Evolutionary conservation across 2,113 vertebrate genomes (phyloP).

Genomic region (Tragelaphus buxtoni): DNA sequence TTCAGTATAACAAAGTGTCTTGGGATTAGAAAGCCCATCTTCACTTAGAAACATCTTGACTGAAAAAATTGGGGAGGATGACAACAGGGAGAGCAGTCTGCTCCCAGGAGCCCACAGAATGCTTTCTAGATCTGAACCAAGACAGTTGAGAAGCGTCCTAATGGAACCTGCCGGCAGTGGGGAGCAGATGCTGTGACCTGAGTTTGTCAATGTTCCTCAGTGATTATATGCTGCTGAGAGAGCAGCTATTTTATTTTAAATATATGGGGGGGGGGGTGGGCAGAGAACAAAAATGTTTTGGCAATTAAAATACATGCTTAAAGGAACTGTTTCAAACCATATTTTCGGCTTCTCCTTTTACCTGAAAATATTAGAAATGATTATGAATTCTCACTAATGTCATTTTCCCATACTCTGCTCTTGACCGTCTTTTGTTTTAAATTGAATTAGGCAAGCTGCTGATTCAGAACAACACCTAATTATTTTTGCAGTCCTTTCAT

Average conservation of each 20-base stretch:
- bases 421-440: slow-evolving; percentile 1
- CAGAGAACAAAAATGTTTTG: background rate
- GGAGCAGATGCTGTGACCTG: background rate
- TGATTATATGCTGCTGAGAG: background rate
- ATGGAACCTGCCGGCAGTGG: background rate
- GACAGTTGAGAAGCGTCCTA: background rate
- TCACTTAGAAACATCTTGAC: background rate
- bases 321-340: background rate
- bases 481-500: slow-evolving; percentile 36
- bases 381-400: background rate
- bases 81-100: background rate
- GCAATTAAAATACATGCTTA: slow-evolving; percentile 27
- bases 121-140: background rate
- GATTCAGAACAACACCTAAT: slow-evolving; percentile 48
- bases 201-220: background rate
- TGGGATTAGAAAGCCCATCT: background rate
- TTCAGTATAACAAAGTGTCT: background rate
- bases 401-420: background rate
- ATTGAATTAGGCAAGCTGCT: slow-evolving; percentile 22
- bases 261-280: background rate
- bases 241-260: background rate
- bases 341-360: slow-evolving; percentile 3
- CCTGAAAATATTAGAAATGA: slow-evolving; percentile 4
- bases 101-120: background rate
- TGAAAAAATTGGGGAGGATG: background rate